phyloP scores from a whole-genome alignment of 2,113 vertebrate species.

The Cyprinodon variegatus region DNA sequence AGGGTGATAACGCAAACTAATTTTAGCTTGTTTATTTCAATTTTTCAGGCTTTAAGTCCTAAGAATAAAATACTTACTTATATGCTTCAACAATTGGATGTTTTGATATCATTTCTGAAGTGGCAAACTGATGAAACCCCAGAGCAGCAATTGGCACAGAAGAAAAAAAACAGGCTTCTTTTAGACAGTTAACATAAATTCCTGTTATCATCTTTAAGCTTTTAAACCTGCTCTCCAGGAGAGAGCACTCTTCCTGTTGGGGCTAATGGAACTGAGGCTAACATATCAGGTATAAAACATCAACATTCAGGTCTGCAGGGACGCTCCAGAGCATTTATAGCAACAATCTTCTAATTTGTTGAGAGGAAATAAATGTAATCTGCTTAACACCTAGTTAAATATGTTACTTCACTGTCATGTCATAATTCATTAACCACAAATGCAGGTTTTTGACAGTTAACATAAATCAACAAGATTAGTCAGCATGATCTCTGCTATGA shows the following conservation, averaged over 20 bases:
- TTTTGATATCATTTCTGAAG: neutral
- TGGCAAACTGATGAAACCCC: neutral
- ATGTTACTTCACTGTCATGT: neutral
- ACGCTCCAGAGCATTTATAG: slow-evolving; percentile 20
- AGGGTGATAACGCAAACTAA: neutral
- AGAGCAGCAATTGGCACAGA: neutral
- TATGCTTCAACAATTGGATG: neutral
- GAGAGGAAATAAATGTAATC: slow-evolving; percentile 11
- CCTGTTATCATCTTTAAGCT: slow-evolving; percentile 26
- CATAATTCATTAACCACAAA: neutral
- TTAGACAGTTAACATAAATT: slow-evolving; percentile 34
- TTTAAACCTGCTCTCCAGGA: slow-evolving; percentile 3
- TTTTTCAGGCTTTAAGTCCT: neutral
- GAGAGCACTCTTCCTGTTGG: slow-evolving; percentile 13
- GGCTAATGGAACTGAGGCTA: slow-evolving; percentile 25
- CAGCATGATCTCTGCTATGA: neutral
- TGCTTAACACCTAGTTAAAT: slow-evolving; percentile 12
- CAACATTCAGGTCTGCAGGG: slow-evolving; percentile 10
- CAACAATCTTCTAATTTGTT: slow-evolving; percentile 20
- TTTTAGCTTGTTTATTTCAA: neutral
- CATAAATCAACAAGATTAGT: neutral
- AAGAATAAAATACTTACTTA: neutral
- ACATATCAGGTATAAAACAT: neutral
- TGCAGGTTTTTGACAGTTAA: neutral
- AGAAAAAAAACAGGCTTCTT: slow-evolving; percentile 3